Evolutionary conservation across 2,888 invertebrate genomes (phyloP), one percentile per base, ranked within the genome.

Genomic region (Eupithecia centaureata): DNA sequence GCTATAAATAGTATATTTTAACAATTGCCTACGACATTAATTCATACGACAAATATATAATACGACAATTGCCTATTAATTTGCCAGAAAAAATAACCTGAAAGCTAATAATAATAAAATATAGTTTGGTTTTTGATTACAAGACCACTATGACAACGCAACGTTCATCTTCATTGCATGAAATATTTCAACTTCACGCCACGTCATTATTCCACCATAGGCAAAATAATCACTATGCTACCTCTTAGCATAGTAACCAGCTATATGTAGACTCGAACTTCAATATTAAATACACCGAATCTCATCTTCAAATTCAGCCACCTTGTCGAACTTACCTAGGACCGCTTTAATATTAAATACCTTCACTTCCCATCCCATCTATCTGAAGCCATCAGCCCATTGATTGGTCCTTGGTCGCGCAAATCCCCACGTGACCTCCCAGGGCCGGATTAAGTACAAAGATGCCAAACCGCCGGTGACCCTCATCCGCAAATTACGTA

Each of bases 401-500:
- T 32, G 61, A 61, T 61, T 51, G 33, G 52, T 63, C 57, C 32
- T 32, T 18, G 32, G 22, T 47, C 54, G n/a, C 52, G 35, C 38
- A 65, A 69, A 63, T 66, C 65, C 57, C 68, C 65, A 33, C 65
- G 42, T 70, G 60, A 57, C 61, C 62, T 61, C 56, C 38, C 32
- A 32, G 42, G 52, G 60, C 54, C 61, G 58, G 65, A 65, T 65
- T 68, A 68, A 52, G 68, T 47, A 58, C 63, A 67, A 68, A 67
- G 57, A 66, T 60, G 65, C 59, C 57, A 63, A 62, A 63, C 68
- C 25, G 28, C 42, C 30, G 65, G 63, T 42, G 70, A 72, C 72
- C 73, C 70, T 73, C 57, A 68, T 65, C 61, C 61, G 54, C 70
- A 73, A 75, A 73, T 73, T 75, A 73, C 72, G 62, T 66, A 51